A percentile compares a stretch with the other conserved stretches of the same genome.
Conservation (phyloP, 2,113 vertebrate genomes). For the Coryphaenoides rupestris region DNA sequence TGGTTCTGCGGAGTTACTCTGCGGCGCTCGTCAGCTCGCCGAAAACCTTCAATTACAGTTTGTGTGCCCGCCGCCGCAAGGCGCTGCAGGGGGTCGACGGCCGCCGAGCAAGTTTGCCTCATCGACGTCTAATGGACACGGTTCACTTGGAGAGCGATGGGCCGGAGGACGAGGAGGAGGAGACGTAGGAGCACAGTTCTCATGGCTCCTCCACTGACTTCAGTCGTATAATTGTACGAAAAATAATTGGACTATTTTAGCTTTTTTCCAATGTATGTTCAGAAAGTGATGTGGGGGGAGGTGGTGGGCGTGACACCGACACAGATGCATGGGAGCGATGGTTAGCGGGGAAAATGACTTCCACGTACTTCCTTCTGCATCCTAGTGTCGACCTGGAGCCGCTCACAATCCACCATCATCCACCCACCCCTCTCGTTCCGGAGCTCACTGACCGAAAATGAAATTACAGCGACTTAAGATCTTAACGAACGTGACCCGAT, state of each 20-base stretch:
- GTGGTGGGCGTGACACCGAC: neutral
- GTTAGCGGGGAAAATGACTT: neutral
- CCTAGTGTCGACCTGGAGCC: neutral
- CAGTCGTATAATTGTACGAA: no score
- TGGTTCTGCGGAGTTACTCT: constrained; percentile 28
- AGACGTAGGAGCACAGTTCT: no score
- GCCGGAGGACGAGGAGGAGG: no score
- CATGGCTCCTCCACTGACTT: no score
- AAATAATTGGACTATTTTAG: no score
- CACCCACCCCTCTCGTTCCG: neutral
- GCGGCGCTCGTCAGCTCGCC: constrained; percentile 33
- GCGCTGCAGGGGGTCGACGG: constrained; percentile 1
- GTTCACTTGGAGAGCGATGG: no score
- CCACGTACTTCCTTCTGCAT: neutral
- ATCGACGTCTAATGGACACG: no score
- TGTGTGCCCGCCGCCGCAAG: constrained; percentile 45
- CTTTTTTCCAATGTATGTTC: no score
- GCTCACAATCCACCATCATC: no score
- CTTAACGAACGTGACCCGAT: neutral
- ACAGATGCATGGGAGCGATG: no score
- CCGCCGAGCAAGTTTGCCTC: no score
- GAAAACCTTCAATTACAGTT: constrained; percentile 32
- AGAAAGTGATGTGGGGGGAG: no score
- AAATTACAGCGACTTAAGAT: neutral
- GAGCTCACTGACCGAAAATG: neutral